Percentiles rank a stretch among this genome's conserved stretches.
phyloP scores from a whole-genome alignment of 2,888 invertebrate genomes.

The Thereva nobilitata region DNA sequence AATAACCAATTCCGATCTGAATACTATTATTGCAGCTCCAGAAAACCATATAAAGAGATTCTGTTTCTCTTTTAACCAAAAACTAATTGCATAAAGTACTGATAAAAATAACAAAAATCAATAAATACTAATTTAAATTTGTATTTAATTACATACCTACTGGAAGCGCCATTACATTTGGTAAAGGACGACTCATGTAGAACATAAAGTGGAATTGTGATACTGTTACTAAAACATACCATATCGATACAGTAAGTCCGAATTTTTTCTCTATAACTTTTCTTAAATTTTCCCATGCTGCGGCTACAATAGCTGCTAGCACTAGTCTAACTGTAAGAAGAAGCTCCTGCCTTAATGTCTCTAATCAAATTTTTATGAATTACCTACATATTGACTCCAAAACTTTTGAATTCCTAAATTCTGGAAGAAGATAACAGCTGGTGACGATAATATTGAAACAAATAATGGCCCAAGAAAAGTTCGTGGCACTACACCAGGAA shows the following conservation, averaged over 20 bases:
- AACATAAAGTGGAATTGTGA: constrained; percentile 99
- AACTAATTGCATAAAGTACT: constrained; percentile 69
- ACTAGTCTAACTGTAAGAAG: constrained; percentile 76
- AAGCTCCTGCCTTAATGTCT: constrained; percentile 31
- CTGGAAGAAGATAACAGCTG: constrained; percentile 71
- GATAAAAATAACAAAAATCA: constrained; percentile 27
- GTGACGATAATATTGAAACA: constrained; percentile 77
- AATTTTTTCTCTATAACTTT: constrained; percentile 76
- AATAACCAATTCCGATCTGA: constrained; percentile 86
- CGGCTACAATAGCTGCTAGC: constrained; percentile 76
- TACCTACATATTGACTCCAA: constrained; percentile 87
- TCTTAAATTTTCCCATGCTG: constrained; percentile 73
- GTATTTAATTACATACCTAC: constrained; percentile 68
- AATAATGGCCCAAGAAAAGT: constrained; percentile 91
- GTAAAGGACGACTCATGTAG: constrained; percentile 91
- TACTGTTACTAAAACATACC: constrained; percentile 82
- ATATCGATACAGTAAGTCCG: constrained; percentile 76
- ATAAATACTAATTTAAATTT: constrained; percentile 27
- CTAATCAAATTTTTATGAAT: constrained; percentile 43
- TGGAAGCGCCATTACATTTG: constrained; percentile 92
- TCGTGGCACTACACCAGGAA: constrained; percentile 96
- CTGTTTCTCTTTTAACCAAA: constrained; percentile 80
- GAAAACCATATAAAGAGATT: constrained; percentile 78
- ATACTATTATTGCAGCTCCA: constrained; percentile 87
- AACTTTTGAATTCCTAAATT: constrained; percentile 77